phyloP scores from a whole-genome alignment of 2,797 vertebrate species.

The Monodelphis domestica region DNA sequence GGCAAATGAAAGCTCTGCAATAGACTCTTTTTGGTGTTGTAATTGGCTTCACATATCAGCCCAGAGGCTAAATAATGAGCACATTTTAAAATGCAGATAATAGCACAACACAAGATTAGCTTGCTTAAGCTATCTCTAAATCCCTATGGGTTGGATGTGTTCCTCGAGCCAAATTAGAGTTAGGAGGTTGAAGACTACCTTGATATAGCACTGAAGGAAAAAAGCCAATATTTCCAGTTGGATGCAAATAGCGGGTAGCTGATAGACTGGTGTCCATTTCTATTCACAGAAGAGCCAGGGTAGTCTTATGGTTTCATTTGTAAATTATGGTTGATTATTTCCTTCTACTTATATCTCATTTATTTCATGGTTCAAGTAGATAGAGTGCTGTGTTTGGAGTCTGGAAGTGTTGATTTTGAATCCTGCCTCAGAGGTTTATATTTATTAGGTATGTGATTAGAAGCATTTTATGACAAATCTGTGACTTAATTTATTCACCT shows the following conservation, averaged over 20 bases:
- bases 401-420: not conserved
- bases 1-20: conserved; percentile 35
- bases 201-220: conserved; percentile 37
- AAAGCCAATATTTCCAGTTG: conserved; percentile 12
- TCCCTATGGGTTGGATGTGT: conserved; percentile 23
- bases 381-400: not conserved
- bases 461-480: not conserved
- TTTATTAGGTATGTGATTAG: not conserved
- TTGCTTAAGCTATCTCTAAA: conserved; percentile 61
- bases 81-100: conserved; percentile 56
- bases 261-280: not conserved
- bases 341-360: not conserved
- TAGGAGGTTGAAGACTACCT: conserved; percentile 4
- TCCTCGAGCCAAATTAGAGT: conserved; percentile 54
- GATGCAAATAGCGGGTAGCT: not conserved
- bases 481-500: not conserved
- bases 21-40: conserved; percentile 8
- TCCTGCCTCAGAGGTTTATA: not conserved
- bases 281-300: not conserved
- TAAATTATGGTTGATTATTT: not conserved
- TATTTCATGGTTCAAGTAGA: not conserved
- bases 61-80: conserved; percentile 40
- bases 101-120: conserved; percentile 53
- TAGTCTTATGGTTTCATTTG: not conserved
- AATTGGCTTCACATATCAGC: conserved; percentile 26